Evolutionary conservation across 2,113 vertebrate genomes (phyloP).

Genomic region (Empidonax alnorum): DNA sequence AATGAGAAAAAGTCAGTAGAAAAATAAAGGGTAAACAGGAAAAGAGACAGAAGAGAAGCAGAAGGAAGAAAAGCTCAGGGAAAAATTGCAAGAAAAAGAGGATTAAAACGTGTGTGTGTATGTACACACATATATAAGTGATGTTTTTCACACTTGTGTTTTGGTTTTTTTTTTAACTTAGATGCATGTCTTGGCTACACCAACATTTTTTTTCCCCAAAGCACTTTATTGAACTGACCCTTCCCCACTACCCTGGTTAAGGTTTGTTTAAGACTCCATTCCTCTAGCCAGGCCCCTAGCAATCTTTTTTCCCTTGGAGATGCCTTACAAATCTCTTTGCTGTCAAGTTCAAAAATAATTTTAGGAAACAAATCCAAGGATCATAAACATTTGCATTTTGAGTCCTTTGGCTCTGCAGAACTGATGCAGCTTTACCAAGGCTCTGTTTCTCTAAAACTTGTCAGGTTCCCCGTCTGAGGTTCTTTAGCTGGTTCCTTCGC

Average conservation of each 20-base stretch:
- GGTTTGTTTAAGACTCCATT: neutral
- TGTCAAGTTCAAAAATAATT: neutral
- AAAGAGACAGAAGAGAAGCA: neutral
- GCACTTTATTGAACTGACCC: neutral
- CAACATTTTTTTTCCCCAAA: neutral
- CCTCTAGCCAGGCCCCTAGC: neutral
- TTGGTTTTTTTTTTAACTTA: neutral
- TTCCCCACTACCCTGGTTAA: neutral
- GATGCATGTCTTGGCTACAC: neutral
- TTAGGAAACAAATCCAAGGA: neutral
- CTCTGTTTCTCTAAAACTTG: neutral
- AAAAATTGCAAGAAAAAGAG: neutral
- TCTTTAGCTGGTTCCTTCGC: accelerated
- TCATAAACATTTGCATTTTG: neutral
- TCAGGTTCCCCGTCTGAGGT: neutral
- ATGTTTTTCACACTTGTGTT: neutral
- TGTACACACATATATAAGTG: neutral
- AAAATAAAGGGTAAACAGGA: neutral
- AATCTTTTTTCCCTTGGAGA: neutral
- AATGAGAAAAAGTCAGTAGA: neutral
- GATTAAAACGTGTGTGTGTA: neutral
- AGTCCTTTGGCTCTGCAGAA: neutral
- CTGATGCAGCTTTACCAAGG: neutral
- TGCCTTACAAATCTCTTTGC: neutral
- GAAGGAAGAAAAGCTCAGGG: neutral